phyloP scores from a whole-genome alignment of 2,113 vertebrate genomes.

The Toxostoma redivivum region DNA sequence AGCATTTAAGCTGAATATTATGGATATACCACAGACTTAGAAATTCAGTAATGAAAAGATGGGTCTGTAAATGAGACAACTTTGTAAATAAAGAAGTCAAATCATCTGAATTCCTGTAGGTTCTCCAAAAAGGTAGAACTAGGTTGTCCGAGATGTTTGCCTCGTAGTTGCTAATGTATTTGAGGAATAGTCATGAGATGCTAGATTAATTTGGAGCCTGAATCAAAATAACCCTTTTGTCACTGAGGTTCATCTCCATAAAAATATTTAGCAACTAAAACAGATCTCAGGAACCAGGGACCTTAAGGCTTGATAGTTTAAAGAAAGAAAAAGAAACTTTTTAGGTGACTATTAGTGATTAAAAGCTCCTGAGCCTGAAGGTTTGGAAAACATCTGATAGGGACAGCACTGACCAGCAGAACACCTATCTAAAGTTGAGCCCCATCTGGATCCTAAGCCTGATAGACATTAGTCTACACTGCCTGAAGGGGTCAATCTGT shows the following conservation, averaged over 20 bases:
- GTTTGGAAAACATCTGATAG: background rate
- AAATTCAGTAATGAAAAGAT: background rate
- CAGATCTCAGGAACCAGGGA: background rate
- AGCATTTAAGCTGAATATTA: background rate
- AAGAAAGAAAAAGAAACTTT: too few species aligned
- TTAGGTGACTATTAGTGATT: background rate
- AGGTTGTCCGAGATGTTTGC: background rate
- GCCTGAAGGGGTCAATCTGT: conserved; percentile 20
- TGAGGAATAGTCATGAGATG: background rate
- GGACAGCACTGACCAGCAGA: background rate
- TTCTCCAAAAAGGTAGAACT: background rate
- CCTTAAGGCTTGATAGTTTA: background rate
- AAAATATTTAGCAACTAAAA: background rate
- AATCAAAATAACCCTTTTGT: background rate
- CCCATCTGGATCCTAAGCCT: background rate
- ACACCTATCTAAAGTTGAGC: background rate
- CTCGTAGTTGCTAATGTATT: background rate
- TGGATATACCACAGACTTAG: background rate
- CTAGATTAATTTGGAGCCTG: background rate
- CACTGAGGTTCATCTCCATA: background rate
- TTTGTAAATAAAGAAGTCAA: background rate
- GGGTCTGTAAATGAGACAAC: background rate
- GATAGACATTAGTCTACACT: background rate
- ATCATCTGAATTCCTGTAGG: background rate
- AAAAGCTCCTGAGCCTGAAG: background rate